Evolutionary conservation across 2,797 vertebrate genomes (phyloP).

Genomic region (Labeo calbasu): DNA sequence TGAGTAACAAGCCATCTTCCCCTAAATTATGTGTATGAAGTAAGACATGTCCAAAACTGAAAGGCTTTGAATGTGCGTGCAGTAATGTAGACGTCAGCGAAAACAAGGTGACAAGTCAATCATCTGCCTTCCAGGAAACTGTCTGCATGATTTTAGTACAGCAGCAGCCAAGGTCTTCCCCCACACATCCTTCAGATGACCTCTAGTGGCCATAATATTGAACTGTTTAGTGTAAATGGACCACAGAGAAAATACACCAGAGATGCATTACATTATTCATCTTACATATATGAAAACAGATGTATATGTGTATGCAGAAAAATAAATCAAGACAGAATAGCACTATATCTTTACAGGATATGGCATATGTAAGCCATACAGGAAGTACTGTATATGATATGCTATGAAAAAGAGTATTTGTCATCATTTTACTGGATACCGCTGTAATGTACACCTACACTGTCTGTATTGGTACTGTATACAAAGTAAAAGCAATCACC

Average conservation of each 20-base stretch:
- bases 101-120: not conserved
- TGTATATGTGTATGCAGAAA: not conserved
- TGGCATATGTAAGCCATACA: not conserved
- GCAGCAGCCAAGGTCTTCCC: not conserved
- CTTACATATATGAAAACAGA: not conserved
- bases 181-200: conserved; percentile 29
- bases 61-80: not conserved
- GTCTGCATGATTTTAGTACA: conserved; percentile 14
- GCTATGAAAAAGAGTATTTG: not conserved
- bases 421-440: conserved; percentile 7
- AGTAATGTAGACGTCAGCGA: not conserved
- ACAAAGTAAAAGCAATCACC: not conserved
- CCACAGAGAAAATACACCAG: not conserved
- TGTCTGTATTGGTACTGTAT: conserved; percentile 9
- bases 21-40: not conserved
- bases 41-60: not conserved
- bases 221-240: not conserved
- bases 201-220: conserved; percentile 46
- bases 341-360: not conserved
- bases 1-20: not conserved
- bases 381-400: not conserved
- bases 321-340: not conserved
- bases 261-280: not conserved
- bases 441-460: not conserved
- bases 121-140: conserved; percentile 7